A percentile compares a stretch with the other conserved stretches of the same genome.
phyloP scores from a whole-genome alignment of 2,888 invertebrate genomes.

The Teinopalpus imperialis region DNA sequence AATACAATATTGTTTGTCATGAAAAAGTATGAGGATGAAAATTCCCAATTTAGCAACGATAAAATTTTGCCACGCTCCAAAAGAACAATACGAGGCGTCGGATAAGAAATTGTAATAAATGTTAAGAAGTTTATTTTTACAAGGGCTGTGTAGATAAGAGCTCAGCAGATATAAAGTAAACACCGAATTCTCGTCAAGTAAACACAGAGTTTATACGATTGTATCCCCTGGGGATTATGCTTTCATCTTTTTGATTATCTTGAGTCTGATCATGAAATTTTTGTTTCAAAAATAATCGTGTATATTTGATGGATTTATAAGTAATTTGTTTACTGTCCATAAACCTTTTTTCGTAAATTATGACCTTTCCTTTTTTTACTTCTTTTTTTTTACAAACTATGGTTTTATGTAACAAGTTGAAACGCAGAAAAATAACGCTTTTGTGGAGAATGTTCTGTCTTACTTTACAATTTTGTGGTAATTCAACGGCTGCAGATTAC shows the following conservation, averaged over 20 bases:
- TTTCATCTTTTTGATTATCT: conserved; percentile 25
- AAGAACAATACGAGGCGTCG: conserved; percentile 43
- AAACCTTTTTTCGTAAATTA: no score
- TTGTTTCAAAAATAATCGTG: neutral
- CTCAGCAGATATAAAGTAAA: conserved; percentile 28
- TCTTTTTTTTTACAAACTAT: no score
- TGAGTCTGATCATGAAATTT: conserved; percentile 18
- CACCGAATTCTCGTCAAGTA: conserved; percentile 27
- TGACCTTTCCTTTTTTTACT: no score
- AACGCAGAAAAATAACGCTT: no score
- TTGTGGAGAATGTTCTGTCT: no score
- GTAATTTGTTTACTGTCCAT: no score
- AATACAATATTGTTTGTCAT: conserved; percentile 27
- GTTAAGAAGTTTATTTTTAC: conserved; percentile 48
- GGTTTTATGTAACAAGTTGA: no score
- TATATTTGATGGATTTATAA: neutral
- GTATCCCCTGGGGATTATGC: conserved; percentile 24
- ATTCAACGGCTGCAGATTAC: no score
- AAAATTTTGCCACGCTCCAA: conserved; percentile 39
- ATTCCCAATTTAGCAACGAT: conserved; percentile 33
- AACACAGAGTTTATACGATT: conserved; percentile 26
- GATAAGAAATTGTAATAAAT: conserved; percentile 51
- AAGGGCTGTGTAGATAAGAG: conserved; percentile 44
- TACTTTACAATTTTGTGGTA: no score
- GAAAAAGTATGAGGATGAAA: conserved; percentile 31